Conservation (phyloP, 2,113 vertebrate genomes). For the Festucalex cinctus region DNA sequence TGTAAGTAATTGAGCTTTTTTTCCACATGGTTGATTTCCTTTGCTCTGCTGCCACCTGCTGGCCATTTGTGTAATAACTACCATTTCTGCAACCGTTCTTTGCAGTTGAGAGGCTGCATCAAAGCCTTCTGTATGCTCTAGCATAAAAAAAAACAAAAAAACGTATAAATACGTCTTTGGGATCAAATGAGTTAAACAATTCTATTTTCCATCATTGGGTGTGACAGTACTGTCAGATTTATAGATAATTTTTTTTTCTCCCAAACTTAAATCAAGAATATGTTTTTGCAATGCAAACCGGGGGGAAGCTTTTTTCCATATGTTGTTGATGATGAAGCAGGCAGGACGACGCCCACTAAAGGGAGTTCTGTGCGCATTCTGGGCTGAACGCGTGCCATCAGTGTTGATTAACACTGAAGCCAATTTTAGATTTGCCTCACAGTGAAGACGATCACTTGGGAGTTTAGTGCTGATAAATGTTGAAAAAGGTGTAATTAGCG, state of each 20-base stretch:
- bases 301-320: neutral
- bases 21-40: no score
- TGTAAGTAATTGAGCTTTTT: no score
- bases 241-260: neutral
- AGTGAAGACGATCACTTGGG: neutral
- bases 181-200: no score
- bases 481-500: constrained; percentile 1
- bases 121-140: no score
- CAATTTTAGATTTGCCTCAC: constrained; percentile 1
- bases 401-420: neutral
- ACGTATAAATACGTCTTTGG: no score
- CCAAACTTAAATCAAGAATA: neutral
- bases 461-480: constrained; percentile 1
- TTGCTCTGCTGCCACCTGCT: no score
- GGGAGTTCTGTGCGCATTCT: neutral
- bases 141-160: no score
- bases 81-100: no score
- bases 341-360: neutral
- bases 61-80: no score
- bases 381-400: neutral
- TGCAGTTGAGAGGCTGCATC: no score
- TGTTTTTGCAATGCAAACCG: neutral
- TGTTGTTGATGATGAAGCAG: neutral
- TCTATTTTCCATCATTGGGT: neutral
- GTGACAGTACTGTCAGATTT: neutral